A percentile compares a stretch with the other conserved stretches of the same genome.
phyloP scores from a whole-genome alignment of 2,113 vertebrate species.

The Mirza zaza region DNA sequence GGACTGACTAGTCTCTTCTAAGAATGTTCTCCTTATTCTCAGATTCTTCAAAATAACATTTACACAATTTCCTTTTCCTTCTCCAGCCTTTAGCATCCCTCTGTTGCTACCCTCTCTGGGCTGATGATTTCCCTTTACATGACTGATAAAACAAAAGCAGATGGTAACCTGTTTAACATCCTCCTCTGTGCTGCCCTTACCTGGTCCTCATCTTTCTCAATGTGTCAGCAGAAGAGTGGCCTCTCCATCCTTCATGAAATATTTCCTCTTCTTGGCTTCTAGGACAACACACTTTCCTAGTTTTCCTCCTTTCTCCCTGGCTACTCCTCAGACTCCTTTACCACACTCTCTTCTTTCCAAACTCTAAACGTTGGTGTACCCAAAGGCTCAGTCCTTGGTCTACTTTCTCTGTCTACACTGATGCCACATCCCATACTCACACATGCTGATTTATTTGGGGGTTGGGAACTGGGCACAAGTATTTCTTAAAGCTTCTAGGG shows the following conservation, averaged over 20 bases:
- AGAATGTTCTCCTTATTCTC: not conserved
- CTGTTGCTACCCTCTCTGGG: not conserved
- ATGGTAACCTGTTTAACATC: not conserved
- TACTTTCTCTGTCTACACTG: not conserved
- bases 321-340: not conserved
- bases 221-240: not conserved
- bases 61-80: not conserved
- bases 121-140: not conserved
- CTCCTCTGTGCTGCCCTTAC: rapidly evolving
- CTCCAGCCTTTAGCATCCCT: not conserved
- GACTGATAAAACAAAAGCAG: not conserved
- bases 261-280: not conserved
- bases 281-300: not conserved
- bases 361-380: not conserved
- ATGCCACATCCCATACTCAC: not conserved
- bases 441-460: not conserved
- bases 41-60: not conserved
- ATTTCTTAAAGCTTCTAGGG: not conserved
- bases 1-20: not conserved
- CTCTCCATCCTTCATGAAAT: not conserved
- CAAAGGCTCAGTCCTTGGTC: not conserved
- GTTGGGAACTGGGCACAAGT: not conserved
- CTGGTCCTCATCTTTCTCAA: not conserved
- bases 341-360: not conserved
- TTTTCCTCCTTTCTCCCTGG: not conserved